A percentile compares a stretch with the other conserved stretches of the same genome.
Evolutionary conservation across 30 jellyfish, hydroid and myxozoan species (phyloP).

Genomic region (Morbakka virulenta): DNA sequence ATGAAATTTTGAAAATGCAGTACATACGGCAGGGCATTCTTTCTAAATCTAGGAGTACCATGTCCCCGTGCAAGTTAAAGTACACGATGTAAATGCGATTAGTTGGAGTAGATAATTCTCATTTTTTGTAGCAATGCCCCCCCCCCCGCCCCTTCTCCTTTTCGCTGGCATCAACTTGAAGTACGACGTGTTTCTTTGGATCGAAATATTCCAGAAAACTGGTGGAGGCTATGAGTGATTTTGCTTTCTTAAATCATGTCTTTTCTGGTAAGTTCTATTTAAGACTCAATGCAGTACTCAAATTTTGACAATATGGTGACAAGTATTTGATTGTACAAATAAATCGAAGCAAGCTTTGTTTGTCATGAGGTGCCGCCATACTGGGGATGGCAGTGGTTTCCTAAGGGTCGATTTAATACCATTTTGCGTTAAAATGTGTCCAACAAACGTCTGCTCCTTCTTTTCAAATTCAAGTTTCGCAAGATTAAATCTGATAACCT

Average conservation of each 20-base stretch:
- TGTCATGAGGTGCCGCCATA: not conserved
- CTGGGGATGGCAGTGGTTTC: not conserved
- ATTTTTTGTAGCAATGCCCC: not conserved
- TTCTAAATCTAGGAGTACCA: not conserved
- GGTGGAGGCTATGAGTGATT: not conserved
- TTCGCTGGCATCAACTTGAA: not conserved
- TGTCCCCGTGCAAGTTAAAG: not conserved
- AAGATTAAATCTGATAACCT: not conserved
- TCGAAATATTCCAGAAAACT: not conserved
- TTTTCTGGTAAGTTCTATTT: not conserved
- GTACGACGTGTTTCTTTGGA: not conserved
- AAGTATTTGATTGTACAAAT: not conserved
- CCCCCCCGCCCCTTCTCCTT: not conserved
- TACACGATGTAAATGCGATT: not conserved
- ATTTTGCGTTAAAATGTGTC: not conserved
- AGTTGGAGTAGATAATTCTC: not conserved
- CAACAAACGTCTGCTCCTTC: not conserved
- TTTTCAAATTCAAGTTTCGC: not conserved
- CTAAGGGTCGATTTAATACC: not conserved
- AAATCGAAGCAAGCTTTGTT: not conserved
- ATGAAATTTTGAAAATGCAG: conserved; percentile 15
- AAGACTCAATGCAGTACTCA: not conserved
- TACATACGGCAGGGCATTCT: not conserved
- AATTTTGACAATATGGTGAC: not conserved
- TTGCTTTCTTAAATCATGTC: not conserved